Percentiles rank a stretch among this genome's conserved stretches.
Conservation (phyloP, 2,888 invertebrate species). For the Hydrotaea cyrtoneurina region DNA sequence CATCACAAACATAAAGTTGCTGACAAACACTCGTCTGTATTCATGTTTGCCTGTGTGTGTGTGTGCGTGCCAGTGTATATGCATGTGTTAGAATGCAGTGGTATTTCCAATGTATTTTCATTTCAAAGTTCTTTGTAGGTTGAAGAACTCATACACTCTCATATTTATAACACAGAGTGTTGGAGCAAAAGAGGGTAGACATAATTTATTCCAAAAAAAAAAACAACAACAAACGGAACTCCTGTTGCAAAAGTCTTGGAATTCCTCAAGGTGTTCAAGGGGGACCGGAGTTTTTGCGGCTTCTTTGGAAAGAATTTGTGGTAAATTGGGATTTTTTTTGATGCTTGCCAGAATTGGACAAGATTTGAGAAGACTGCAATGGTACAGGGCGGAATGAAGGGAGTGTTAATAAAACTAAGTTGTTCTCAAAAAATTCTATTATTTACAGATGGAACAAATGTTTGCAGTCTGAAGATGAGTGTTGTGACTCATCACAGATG, state of each 20-base stretch:
- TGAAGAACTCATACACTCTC: neutral
- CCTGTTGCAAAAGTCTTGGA: neutral
- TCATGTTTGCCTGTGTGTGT: neutral
- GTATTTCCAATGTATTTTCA: no score
- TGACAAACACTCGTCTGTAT: slow-evolving; percentile 55
- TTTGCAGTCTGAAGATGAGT: no score
- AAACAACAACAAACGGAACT: no score
- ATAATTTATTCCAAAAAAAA: neutral
- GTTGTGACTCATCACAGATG: no score
- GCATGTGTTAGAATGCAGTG: no score
- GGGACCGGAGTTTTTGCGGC: neutral
- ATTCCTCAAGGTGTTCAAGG: neutral
- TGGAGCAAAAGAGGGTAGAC: neutral
- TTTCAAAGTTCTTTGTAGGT: neutral
- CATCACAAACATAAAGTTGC: slow-evolving; percentile 59
- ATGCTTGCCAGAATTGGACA: neutral
- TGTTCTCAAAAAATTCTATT: no score
- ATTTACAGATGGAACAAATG: no score
- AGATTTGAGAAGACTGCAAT: no score
- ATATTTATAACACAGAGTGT: neutral
- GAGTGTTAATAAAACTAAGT: no score
- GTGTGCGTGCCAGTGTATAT: neutral
- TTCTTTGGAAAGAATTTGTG: neutral
- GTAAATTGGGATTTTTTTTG: neutral
- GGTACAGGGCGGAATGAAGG: no score